Evolutionary conservation across 2,888 invertebrate genomes (phyloP).

Genomic region (Xanthia togata): DNA sequence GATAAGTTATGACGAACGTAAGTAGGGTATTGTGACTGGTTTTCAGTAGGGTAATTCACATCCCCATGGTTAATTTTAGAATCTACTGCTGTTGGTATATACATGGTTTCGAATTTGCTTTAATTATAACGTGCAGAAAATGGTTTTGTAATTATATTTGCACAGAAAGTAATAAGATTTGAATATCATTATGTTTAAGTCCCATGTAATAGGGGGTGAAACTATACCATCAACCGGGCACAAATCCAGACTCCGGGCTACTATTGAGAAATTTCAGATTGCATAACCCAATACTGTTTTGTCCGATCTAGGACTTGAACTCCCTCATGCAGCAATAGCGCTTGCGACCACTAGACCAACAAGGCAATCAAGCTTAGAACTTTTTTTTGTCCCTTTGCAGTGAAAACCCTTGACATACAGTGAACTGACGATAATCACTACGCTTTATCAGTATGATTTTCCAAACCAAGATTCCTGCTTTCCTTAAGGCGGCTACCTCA

Average conservation of each 20-base stretch:
- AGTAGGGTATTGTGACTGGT: background rate
- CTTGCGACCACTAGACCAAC: too few relatives aligned
- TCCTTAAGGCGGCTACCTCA: too few relatives aligned
- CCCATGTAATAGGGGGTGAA: too few relatives aligned
- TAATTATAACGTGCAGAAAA: background rate
- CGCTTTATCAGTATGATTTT: too few relatives aligned
- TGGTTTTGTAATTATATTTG: background rate
- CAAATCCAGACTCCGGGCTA: too few relatives aligned
- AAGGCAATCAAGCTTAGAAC: background rate
- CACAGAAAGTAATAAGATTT: too few relatives aligned
- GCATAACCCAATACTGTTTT: background rate
- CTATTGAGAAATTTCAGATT: background rate
- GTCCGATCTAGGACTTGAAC: background rate
- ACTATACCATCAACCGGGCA: too few relatives aligned
- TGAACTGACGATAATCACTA: background rate
- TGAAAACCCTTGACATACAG: background rate
- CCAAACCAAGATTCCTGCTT: too few relatives aligned
- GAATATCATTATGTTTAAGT: too few relatives aligned
- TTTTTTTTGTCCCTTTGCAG: background rate
- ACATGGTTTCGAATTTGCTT: too few relatives aligned
- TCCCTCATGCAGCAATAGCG: background rate
- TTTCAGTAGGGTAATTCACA: background rate
- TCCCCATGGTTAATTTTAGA: background rate
- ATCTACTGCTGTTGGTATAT: background rate
- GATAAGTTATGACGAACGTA: constrained; percentile 7